Conservation (phyloP, 2,113 vertebrate species). For the Promerops cafer region DNA sequence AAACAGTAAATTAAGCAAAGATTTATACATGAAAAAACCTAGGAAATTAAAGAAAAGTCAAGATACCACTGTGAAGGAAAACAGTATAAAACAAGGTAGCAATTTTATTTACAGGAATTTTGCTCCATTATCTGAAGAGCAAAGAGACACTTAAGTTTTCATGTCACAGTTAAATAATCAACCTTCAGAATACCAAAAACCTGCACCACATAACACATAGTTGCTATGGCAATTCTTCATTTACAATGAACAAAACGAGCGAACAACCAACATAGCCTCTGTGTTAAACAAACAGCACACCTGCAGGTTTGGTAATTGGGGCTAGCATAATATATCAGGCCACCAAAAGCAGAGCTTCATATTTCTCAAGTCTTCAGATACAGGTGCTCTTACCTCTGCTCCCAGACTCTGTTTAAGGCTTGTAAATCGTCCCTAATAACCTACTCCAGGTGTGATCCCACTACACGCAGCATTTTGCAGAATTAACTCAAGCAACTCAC, state of each 20-base stretch:
- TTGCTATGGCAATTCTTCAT: background rate
- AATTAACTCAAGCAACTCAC: background rate
- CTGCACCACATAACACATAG: accelerated
- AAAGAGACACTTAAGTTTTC: background rate
- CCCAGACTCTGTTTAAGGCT: background rate
- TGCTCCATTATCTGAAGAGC: background rate
- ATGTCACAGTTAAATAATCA: background rate
- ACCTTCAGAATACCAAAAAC: background rate
- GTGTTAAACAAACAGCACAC: background rate
- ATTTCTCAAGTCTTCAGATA: background rate
- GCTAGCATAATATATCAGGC: background rate
- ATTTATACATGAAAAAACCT: background rate
- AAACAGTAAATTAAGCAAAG: background rate
- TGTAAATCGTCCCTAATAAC: background rate
- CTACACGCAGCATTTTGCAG: background rate
- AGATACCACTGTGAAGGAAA: background rate
- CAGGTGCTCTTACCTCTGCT: background rate
- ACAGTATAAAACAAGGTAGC: background rate
- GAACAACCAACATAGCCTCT: background rate
- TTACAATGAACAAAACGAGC: background rate
- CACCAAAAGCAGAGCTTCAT: background rate
- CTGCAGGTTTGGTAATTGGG: background rate
- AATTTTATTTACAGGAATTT: background rate
- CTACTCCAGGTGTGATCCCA: background rate
- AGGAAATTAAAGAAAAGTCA: background rate